A percentile compares a stretch with the other conserved stretches of the same genome.
phyloP scores from a whole-genome alignment of 2,888 invertebrate genomes.

The Mechanitis messenoides region DNA sequence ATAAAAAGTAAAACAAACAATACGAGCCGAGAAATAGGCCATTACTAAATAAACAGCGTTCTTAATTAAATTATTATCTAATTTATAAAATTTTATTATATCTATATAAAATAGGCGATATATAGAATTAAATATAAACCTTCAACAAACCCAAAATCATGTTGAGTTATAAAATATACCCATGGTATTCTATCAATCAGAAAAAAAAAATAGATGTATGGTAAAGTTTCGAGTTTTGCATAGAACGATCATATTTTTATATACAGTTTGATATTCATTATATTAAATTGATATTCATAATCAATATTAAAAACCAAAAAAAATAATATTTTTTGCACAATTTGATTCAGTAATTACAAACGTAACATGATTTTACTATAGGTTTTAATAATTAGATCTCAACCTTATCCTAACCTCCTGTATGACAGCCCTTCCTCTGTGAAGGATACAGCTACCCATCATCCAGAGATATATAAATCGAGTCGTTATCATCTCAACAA shows the following conservation, averaged over 20 bases:
- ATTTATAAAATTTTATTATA: background rate
- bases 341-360: no score
- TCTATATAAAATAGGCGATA: background rate
- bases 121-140: background rate
- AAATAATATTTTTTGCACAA: no score
- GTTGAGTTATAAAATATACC: background rate
- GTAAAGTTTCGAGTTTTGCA: constrained; percentile 50
- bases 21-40: constrained; percentile 23
- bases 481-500: constrained; percentile 70
- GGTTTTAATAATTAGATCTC: no score
- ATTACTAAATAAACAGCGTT: constrained; percentile 2
- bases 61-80: background rate
- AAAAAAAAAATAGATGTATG: constrained; percentile 37
- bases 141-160: background rate
- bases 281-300: no score
- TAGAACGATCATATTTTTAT: constrained; percentile 40
- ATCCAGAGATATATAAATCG: constrained; percentile 74
- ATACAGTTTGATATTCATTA: constrained; percentile 38
- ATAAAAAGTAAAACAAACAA: constrained; percentile 37
- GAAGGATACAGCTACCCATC: constrained; percentile 64
- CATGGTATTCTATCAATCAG: background rate
- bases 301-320: no score
- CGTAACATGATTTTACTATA: no score
- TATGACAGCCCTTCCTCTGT: constrained; percentile 32
- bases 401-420: background rate